Conservation (phyloP, 2,113 vertebrate genomes). For the Phalacrocorax pelagicus region DNA sequence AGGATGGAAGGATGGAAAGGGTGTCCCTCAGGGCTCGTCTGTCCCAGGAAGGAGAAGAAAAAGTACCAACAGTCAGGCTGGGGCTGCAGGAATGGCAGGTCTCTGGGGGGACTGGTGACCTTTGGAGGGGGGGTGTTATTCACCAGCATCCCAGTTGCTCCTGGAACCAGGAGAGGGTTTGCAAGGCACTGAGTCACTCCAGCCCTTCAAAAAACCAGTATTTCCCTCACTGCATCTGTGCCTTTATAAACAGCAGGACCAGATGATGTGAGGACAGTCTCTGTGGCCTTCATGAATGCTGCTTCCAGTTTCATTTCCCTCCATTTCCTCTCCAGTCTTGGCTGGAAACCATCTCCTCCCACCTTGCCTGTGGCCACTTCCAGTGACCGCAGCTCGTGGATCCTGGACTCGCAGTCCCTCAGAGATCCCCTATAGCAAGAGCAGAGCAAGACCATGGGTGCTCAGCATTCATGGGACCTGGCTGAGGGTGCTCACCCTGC, state of each 20-base stretch:
- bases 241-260: neutral
- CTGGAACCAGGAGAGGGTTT: neutral
- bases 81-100: neutral
- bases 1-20: neutral
- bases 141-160: neutral
- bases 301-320: neutral
- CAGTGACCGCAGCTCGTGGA: neutral
- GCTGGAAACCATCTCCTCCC: neutral
- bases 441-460: neutral
- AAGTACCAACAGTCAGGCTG: neutral
- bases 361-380: neutral
- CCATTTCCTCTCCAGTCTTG: neutral
- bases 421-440: neutral
- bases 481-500: neutral
- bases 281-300: fast-evolving
- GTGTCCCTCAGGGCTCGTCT: neutral
- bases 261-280: neutral
- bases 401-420: fast-evolving
- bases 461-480: fast-evolving
- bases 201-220: neutral
- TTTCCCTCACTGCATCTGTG: neutral
- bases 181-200: neutral
- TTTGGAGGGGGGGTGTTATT: neutral
- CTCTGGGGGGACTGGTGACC: neutral
- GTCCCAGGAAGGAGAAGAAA: neutral